A percentile compares a stretch with the other conserved stretches of the same genome.
Conservation (phyloP, 2,888 invertebrate species). For the Pachydiplax longipennis region DNA sequence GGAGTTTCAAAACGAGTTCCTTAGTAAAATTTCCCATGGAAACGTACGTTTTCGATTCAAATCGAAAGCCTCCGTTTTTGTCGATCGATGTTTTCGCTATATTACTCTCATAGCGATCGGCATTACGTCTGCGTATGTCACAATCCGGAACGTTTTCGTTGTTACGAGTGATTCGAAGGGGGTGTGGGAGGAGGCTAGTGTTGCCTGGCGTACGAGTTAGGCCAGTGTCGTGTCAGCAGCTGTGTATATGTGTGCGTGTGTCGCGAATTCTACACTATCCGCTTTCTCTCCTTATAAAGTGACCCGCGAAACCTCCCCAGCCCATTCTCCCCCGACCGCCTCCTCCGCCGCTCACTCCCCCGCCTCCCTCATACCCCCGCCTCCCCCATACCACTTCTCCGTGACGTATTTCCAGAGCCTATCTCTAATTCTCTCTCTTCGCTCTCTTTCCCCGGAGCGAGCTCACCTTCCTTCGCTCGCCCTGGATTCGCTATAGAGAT, state of each 20-base stretch:
- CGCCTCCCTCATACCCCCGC: not conserved
- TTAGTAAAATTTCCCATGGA: too few species aligned
- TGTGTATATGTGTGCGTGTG: slow-evolving; percentile 36
- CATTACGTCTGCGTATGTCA: not conserved
- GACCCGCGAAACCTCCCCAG: slow-evolving; percentile 38
- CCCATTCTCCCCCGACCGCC: not conserved
- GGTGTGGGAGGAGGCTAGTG: not conserved
- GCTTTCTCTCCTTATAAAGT: slow-evolving; percentile 45
- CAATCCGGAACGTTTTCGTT: not conserved
- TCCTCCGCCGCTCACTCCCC: not conserved
- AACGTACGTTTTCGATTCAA: too few species aligned
- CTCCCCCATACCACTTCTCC: not conserved
- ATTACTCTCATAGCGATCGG: not conserved
- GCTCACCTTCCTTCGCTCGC: not conserved
- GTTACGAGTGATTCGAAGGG: not conserved
- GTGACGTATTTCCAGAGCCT: not conserved
- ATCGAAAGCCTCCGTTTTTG: not conserved
- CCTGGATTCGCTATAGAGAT: not conserved
- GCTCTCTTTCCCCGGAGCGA: not conserved
- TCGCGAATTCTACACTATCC: slow-evolving; percentile 38
- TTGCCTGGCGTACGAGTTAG: not conserved
- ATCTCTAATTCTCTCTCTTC: not conserved
- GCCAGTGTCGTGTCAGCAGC: not conserved
- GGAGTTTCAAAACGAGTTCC: too few species aligned
- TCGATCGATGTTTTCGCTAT: not conserved